Base-by-base conservation (phyloP, 2,113 vertebrate genomes). In the Lethenteron reissneri region DNA sequence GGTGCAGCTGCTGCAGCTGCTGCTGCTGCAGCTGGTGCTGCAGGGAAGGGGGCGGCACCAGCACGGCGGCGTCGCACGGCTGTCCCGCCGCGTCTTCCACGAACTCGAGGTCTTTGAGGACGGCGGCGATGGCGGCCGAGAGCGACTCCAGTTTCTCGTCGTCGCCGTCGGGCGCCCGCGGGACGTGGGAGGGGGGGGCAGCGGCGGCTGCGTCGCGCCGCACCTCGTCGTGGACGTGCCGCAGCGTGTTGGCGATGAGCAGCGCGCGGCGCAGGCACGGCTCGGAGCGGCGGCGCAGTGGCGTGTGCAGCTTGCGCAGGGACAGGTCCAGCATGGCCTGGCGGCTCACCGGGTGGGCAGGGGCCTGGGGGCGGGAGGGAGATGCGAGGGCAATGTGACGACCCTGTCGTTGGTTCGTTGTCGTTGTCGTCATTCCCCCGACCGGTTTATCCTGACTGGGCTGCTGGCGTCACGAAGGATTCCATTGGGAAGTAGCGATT, bases 171-270 rank as follows among this genome's bases (percentile, higher is more conserved):
- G 19, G 1, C 58, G 17, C 12, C 56, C 21, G 12, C 41, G 41
- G 2, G 71, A 19, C 21, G 17, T 25, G 12, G 73, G 41, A 41
- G 41, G 41, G 41, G 41, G 41, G 41, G 41, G 41, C 58, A 3
- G 15, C n/a, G 11, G 25, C 69, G 11, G 41, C 57, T 17, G 41
- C 2, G 72, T 78, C 71, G 12, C 73, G 72, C 69, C 13, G 73
- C 5, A 81, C 74, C 1, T 80, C 76, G 0, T 80, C 79, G 70
- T 79, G 78, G 68, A 86, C 81, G 69, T 85, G 81, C 57, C 84
- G 81, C 72, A 89, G 79, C 0, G 85, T 87, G 76, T 88, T 88
- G 59, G 81, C 81, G 15, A 90, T 87, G 0, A 90, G 83, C 2
- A 90, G 85, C 0, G 83, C 82, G 7, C 83, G 74, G 0, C 80